Evolutionary conservation across 2,113 vertebrate genomes (phyloP), one percentile per base, ranked within the genome.

Genomic region (Megaceryle torquata): DNA sequence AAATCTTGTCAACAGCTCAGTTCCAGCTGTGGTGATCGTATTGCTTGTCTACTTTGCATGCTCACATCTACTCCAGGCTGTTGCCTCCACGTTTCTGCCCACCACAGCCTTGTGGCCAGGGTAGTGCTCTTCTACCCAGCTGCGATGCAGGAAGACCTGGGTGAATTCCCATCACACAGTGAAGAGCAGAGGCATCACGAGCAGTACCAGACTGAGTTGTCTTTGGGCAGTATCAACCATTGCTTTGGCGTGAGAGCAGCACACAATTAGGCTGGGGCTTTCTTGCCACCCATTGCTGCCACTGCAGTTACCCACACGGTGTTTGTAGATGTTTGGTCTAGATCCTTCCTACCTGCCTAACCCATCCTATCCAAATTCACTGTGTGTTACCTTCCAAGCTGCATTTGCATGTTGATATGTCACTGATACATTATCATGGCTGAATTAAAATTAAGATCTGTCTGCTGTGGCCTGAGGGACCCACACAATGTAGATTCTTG

Each of bases 401-500:
- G 21, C 6, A 13, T 54, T 78, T 84, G 24, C 18, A 9, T 19
- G 6, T 80, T 72, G 39, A 5, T 57, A 33, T 10, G 39, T 94
- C 0, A 1, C n/a, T 82, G 46, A 70, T 54, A 10, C 41, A 61
- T 9, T 25, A 1, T 41, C 12, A 1, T 11, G 53, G 15, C 1
- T 71, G 43, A 28, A 50, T 50, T 46, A 82, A 89, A 81, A 59
- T 63, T 39, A 54, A 67, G 16, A 89, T 22, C 9, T 31, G 43
- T 44, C n/a, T 31, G 9, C 57, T 82, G 51, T 53, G 57, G 21
- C 25, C 68, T 41, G 15, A 59, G 41, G 54, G 28, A 82, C 15
- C 4, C 19, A 35, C 61, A 17, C 43, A 51, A 0, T 22, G 59
- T 61, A 82, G 61, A 79, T 6, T 16, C n/a, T 7, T 41, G 70